These are phyloP conservation scores for Fregata magnificens DNA, from an alignment of 2,113 vertebrate species.

Conservation along the genomic window DNA sequence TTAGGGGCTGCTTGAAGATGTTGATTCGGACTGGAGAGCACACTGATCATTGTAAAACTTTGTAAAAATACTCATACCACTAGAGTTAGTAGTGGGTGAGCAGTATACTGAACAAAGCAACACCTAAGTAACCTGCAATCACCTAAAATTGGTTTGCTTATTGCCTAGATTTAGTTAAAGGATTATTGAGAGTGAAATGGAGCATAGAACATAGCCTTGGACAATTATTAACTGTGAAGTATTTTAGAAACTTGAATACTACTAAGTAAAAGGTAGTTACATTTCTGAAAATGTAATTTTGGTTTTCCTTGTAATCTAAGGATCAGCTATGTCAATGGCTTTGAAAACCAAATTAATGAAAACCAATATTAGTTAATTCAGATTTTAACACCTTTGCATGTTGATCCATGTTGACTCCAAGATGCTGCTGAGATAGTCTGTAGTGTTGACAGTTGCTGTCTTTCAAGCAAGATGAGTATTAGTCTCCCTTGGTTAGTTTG, in stretches of 20 bases:
- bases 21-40: background rate
- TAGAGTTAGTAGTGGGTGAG: background rate
- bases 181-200: background rate
- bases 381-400: background rate
- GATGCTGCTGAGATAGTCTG: background rate
- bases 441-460: background rate
- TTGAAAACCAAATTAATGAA: background rate
- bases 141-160: background rate
- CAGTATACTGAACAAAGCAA: background rate
- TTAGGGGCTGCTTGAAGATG: background rate
- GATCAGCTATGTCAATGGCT: background rate
- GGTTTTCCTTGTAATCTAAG: background rate
- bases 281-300: background rate
- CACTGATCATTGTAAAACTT: background rate
- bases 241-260: background rate
- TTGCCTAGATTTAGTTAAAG: background rate
- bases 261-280: background rate
- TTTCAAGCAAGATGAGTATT: background rate
- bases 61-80: background rate
- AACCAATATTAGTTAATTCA: background rate
- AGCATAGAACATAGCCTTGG: background rate
- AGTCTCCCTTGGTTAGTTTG: background rate
- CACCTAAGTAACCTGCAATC: background rate
- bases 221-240: background rate
- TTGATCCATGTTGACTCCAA: background rate